Conservation (phyloP, 2,797 vertebrate species). For the Perodicticus potto region DNA sequence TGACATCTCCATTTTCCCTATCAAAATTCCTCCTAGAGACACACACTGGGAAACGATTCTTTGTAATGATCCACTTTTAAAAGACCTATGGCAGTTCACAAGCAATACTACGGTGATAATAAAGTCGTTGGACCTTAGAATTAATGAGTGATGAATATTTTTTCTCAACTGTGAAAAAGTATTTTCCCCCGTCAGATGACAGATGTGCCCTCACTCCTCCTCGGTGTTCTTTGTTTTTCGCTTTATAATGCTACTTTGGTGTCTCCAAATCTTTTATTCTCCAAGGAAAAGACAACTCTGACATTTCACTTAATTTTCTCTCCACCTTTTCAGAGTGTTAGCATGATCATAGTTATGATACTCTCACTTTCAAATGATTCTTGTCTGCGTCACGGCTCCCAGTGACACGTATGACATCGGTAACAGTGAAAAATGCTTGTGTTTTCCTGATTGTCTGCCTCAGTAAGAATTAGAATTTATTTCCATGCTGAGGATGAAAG, state of each 20-base stretch:
- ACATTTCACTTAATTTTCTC: not conserved
- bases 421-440: not conserved
- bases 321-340: not conserved
- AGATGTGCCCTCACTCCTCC: not conserved
- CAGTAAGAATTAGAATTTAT: not conserved
- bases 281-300: not conserved
- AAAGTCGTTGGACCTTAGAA: not conserved
- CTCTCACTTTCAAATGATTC: not conserved
- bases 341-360: not conserved
- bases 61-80: not conserved
- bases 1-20: not conserved
- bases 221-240: not conserved
- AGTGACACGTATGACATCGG: not conserved
- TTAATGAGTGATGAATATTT: not conserved
- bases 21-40: not conserved
- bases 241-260: not conserved
- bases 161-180: not conserved
- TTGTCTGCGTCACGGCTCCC: not conserved
- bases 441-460: not conserved
- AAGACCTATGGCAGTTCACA: not conserved
- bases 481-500: not conserved
- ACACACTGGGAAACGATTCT: not conserved
- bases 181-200: not conserved
- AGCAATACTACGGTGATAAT: not conserved
- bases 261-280: not conserved